Evolutionary conservation across 2,797 vertebrate species (phyloP).

Genomic region (Gadopsis marmoratus): DNA sequence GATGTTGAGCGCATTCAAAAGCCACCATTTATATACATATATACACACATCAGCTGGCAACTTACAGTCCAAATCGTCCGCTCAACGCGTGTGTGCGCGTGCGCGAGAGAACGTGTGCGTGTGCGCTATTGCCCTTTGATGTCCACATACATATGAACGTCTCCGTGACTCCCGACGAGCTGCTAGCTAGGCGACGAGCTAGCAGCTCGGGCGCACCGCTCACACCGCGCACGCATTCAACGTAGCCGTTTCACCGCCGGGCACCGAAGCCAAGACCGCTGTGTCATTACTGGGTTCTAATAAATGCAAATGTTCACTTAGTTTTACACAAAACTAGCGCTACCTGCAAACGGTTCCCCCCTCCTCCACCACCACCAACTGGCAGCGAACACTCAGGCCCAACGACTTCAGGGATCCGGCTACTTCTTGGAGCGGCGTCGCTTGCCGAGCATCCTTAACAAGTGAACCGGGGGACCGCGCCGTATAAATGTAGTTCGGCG

Average conservation of each 20-base stretch:
- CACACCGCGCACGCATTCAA: not conserved
- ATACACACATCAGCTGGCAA: no score
- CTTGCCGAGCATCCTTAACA: constrained; percentile 48
- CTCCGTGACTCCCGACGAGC: constrained; percentile 27
- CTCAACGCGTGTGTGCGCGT: not conserved
- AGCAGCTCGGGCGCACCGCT: constrained; percentile 9
- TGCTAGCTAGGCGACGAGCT: constrained; percentile 47
- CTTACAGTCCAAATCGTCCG: no score
- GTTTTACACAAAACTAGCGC: not conserved
- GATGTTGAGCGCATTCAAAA: no score
- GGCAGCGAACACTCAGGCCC: constrained; percentile 54
- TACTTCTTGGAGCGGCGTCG: constrained; percentile 50
- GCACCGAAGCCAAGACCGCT: accelerated
- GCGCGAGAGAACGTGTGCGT: not conserved
- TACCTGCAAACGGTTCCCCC: constrained; percentile 29
- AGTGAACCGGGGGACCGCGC: not conserved
- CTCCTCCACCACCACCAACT: constrained; percentile 1
- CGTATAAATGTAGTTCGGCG: accelerated
- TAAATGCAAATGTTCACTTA: accelerated
- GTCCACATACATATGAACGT: constrained; percentile 20
- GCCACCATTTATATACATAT: no score
- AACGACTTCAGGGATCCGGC: constrained; percentile 24
- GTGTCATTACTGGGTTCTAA: accelerated
- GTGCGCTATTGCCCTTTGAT: not conserved
- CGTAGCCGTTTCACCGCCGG: not conserved